Percentiles rank a stretch among this genome's conserved stretches.
Conservation (phyloP, 2,797 vertebrate species). For the Acrocephalus scirpaceus region DNA sequence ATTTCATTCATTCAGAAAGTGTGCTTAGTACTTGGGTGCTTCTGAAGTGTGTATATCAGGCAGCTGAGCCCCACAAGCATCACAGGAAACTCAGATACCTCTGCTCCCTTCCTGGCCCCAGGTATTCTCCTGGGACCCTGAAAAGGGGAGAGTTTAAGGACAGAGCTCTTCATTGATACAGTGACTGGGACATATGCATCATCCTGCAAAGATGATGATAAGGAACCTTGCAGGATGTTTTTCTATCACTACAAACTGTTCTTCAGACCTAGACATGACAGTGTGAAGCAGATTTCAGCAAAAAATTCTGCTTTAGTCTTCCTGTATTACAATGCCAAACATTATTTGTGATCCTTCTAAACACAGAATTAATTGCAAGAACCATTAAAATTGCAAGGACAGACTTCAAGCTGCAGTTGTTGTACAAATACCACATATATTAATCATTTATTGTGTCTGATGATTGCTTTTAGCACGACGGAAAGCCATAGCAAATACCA, state of each 20-base stretch:
- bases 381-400: neutral
- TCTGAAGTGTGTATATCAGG: neutral
- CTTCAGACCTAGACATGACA: neutral
- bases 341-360: neutral
- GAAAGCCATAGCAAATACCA: neutral
- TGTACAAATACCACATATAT: neutral
- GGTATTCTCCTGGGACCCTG: neutral
- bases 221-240: neutral
- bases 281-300: neutral
- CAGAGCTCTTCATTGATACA: neutral
- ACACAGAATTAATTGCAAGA: neutral
- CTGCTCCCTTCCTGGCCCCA: neutral
- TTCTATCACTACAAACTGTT: neutral
- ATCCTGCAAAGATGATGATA: neutral
- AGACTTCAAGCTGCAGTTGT: neutral
- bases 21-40: neutral
- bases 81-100: neutral
- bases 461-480: neutral
- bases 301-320: neutral
- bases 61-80: neutral
- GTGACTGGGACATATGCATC: neutral
- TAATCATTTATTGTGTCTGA: neutral
- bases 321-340: neutral
- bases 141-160: neutral
- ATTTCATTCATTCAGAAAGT: neutral